Evolutionary conservation across 30 jellyfish, hydroid and myxozoan species (phyloP).

Genomic region (Aurelia sp.): DNA sequence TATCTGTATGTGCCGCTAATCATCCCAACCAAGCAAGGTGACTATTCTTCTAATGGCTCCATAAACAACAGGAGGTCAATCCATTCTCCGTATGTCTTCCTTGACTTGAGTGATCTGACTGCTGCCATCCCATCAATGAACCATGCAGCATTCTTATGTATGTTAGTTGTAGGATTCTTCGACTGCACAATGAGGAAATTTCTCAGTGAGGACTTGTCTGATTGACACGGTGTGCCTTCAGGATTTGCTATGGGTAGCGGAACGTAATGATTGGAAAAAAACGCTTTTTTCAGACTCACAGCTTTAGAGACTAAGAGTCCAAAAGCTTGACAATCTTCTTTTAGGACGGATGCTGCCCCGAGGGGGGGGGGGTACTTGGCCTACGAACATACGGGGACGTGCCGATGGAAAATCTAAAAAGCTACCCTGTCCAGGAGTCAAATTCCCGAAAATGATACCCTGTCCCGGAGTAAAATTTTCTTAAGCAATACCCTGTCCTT

Average conservation of each 20-base stretch:
- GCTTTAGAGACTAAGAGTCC: conserved; percentile 67
- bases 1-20: conserved; percentile 28
- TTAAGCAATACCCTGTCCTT: too few relatives aligned
- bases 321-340: conserved; percentile 73
- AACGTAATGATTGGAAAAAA: conserved; percentile 36
- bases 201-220: conserved; percentile 45
- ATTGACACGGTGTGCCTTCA: conserved; percentile 34
- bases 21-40: conserved; percentile 14
- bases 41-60: conserved; percentile 18
- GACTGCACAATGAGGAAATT: conserved; percentile 27
- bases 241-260: conserved; percentile 35
- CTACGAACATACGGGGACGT: too few relatives aligned
- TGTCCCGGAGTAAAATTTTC: too few relatives aligned
- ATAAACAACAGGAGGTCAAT: background rate
- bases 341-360: conserved; percentile 44
- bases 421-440: too few relatives aligned
- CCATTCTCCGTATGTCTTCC: conserved; percentile 4
- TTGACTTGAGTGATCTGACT: conserved; percentile 26
- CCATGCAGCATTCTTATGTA: conserved; percentile 35
- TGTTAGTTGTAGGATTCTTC: background rate
- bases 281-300: conserved; percentile 55
- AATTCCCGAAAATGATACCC: too few relatives aligned
- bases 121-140: conserved; percentile 43
- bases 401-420: too few relatives aligned
- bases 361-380: too few relatives aligned